Percentiles rank a stretch among this genome's conserved stretches.
These are phyloP conservation scores for Procavia capensis DNA, from an alignment of 2,113 vertebrate genomes.

Conservation along the genomic window DNA sequence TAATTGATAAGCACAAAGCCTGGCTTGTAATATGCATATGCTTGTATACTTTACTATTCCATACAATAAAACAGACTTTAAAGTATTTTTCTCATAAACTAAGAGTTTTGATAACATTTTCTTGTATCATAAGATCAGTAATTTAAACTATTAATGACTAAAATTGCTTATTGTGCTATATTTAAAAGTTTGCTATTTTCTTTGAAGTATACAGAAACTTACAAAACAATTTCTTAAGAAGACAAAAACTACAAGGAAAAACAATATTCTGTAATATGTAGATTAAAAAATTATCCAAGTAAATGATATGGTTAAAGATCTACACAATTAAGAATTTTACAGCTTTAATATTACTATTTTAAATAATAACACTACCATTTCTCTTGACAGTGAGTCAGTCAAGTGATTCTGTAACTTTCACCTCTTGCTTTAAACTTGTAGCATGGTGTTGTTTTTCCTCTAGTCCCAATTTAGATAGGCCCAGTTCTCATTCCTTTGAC, in stretches of 20 bases:
- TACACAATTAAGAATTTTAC: slow-evolving; percentile 7
- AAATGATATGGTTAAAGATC: slow-evolving; percentile 17
- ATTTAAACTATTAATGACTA: not conserved
- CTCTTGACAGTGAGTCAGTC: slow-evolving; percentile 64
- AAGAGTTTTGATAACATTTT: not conserved
- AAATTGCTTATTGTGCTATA: slow-evolving; percentile 4
- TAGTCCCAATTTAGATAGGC: not conserved
- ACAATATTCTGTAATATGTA: not conserved
- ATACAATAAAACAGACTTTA: not conserved
- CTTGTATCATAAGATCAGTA: not conserved
- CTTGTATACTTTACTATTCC: not conserved
- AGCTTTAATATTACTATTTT: slow-evolving; percentile 66
- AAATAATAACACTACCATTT: slow-evolving; percentile 44
- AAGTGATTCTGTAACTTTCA: slow-evolving; percentile 57
- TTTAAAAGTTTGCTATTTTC: slow-evolving; percentile 56
- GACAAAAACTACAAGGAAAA: slow-evolving; percentile 29
- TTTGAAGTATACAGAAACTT: slow-evolving; percentile 32
- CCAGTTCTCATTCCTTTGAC: not conserved
- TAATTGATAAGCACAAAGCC: not conserved
- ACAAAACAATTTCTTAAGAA: slow-evolving; percentile 14
- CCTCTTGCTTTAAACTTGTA: slow-evolving; percentile 63
- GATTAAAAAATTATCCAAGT: not conserved
- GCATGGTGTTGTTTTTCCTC: slow-evolving; percentile 8
- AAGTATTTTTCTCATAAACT: not conserved
- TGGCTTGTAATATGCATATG: not conserved